These are phyloP conservation scores for Agapetus fuscipes DNA, from an alignment of 2,888 invertebrate species.

Conservation along the genomic window DNA sequence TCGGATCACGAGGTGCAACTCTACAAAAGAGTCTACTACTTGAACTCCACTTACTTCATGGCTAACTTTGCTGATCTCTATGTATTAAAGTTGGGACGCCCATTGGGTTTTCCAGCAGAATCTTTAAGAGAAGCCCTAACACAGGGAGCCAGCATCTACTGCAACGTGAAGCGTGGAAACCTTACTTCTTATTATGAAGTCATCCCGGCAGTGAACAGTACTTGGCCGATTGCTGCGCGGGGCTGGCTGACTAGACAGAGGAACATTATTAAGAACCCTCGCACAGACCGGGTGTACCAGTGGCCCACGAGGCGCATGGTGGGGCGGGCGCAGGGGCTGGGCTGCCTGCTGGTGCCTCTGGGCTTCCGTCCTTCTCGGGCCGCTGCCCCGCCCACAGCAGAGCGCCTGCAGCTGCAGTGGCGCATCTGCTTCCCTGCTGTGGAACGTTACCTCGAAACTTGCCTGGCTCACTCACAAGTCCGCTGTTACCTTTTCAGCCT, in stretches of 20 bases:
- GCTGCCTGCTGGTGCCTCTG: slow-evolving; percentile 61
- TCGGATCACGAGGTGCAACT: slow-evolving; percentile 27
- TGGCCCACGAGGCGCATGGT: slow-evolving; percentile 65
- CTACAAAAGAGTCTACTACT: slow-evolving; percentile 41
- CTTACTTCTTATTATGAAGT: slow-evolving; percentile 50
- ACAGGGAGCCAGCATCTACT: slow-evolving; percentile 59
- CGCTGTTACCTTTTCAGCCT: slow-evolving; percentile 60
- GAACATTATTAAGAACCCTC: slow-evolving; percentile 44
- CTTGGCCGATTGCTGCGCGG: slow-evolving; percentile 63
- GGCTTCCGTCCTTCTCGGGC: slow-evolving; percentile 56
- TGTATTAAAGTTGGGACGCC: slow-evolving; percentile 46
- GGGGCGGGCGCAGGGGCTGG: slow-evolving; percentile 52
- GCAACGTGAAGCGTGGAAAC: slow-evolving; percentile 38
- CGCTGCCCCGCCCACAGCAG: slow-evolving; percentile 48
- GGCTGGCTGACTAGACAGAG: slow-evolving; percentile 56
- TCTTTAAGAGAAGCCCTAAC: slow-evolving; percentile 47
- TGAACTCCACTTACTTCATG: slow-evolving; percentile 61
- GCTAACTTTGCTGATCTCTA: slow-evolving; percentile 57
- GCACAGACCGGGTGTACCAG: slow-evolving; percentile 47
- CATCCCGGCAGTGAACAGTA: slow-evolving; percentile 57
- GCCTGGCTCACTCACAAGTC: slow-evolving; percentile 60
- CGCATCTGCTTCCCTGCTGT: slow-evolving; percentile 67
- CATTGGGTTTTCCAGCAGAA: slow-evolving; percentile 46
- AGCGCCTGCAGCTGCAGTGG: slow-evolving; percentile 64
- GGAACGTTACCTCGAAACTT: slow-evolving; percentile 63